Conservation (phyloP, 2,113 vertebrate genomes). For the Casuarius casuarius region DNA sequence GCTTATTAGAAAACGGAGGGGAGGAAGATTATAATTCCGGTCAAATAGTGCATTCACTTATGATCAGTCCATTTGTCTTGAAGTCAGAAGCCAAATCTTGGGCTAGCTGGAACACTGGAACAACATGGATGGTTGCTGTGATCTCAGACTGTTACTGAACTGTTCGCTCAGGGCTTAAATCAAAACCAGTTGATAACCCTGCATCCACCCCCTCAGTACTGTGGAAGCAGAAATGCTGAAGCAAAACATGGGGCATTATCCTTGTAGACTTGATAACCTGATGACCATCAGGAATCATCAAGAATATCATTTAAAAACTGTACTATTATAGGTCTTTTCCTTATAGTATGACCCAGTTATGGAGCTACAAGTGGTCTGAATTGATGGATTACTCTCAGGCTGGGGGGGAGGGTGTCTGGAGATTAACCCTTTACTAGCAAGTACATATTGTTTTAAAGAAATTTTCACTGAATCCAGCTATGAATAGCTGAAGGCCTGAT, state of each 20-base stretch:
- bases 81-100: not conserved
- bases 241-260: not conserved
- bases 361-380: not conserved
- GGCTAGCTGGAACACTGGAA: not conserved
- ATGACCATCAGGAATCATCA: not conserved
- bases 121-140: not conserved
- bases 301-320: not conserved
- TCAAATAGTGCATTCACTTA: not conserved
- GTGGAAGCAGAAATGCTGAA: not conserved
- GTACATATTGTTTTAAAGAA: rapidly evolving
- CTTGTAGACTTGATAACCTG: too few relatives aligned
- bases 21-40: not conserved
- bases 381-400: not conserved
- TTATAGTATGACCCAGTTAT: not conserved
- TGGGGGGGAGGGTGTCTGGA: rapidly evolving
- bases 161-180: not conserved
- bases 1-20: not conserved
- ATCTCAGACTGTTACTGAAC: not conserved
- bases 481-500: not conserved
- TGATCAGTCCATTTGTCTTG: not conserved
- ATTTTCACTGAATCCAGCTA: not conserved
- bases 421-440: not conserved
- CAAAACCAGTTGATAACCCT: not conserved
- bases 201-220: not conserved
- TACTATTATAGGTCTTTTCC: not conserved